These are phyloP conservation scores for Danio choprae DNA, from an alignment of 2,797 vertebrate species.

Conservation along the genomic window DNA sequence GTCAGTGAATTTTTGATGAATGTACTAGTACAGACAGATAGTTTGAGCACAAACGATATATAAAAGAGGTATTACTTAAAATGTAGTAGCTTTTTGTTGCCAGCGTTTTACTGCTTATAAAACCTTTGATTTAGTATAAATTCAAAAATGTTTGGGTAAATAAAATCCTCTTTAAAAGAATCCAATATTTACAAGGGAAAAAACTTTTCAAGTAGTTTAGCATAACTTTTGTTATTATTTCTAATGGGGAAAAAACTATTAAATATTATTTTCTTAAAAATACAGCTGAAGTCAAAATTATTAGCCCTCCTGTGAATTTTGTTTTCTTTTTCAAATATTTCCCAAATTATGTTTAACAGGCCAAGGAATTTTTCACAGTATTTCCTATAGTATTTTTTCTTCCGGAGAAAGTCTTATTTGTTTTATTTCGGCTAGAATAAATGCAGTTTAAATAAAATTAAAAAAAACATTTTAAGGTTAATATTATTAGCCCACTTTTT, in stretches of 20 bases:
- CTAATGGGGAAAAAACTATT: not conserved
- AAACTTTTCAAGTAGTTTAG: not conserved
- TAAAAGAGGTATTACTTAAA: not conserved
- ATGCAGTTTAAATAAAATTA: too few relatives aligned
- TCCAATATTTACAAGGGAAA: not conserved
- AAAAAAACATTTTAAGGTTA: too few relatives aligned
- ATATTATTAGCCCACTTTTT: too few relatives aligned
- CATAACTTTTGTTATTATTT: not conserved
- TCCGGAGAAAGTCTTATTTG: too few relatives aligned
- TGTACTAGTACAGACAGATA: not conserved
- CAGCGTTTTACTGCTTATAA: not conserved
- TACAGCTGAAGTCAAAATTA: too few relatives aligned
- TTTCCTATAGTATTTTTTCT: too few relatives aligned
- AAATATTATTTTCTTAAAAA: not conserved
- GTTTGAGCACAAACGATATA: not conserved
- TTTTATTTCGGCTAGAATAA: too few relatives aligned
- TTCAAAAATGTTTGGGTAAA: not conserved
- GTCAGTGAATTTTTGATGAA: slow-evolving; percentile 5
- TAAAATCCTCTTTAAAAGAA: not conserved
- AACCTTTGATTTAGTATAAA: not conserved
- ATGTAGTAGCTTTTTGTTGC: not conserved
- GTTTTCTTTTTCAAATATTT: too few relatives aligned
- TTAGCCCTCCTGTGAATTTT: too few relatives aligned
- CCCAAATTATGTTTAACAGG: too few relatives aligned
- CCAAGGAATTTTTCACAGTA: too few relatives aligned